phyloP scores from a whole-genome alignment of 1,140 invertebrate species.

The Cydia amplana region DNA sequence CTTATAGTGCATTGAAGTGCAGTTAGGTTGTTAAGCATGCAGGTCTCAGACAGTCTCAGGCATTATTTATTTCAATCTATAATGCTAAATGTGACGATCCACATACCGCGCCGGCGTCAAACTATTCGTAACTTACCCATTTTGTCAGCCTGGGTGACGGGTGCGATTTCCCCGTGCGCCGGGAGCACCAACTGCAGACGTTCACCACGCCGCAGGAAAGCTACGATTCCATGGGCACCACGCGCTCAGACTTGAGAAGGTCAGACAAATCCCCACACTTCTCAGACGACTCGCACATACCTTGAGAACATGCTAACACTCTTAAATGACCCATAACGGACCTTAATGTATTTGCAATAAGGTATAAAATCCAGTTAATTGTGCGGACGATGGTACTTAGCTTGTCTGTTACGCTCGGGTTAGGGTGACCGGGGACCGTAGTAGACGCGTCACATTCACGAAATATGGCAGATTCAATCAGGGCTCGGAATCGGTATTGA shows the following conservation, averaged over 20 bases:
- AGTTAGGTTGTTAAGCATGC: too few relatives aligned
- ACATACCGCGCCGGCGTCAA: background rate
- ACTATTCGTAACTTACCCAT: constrained; percentile 33
- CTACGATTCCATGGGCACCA: constrained; percentile 95
- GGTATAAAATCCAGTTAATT: too few relatives aligned
- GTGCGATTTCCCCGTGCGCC: constrained; percentile 89
- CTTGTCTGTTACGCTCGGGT: background rate
- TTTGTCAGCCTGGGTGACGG: constrained; percentile 91
- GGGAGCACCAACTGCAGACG: constrained; percentile 83
- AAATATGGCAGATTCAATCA: background rate
- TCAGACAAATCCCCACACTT: constrained; percentile 80
- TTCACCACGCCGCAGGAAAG: constrained; percentile 79
- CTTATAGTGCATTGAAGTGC: too few relatives aligned
- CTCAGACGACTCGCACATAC: constrained; percentile 57
- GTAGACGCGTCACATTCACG: background rate
- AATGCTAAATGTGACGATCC: too few relatives aligned
- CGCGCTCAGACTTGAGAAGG: constrained; percentile 83
- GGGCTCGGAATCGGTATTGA: too few relatives aligned
- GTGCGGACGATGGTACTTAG: background rate
- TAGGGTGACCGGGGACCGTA: too few relatives aligned
- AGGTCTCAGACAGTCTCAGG: too few relatives aligned
- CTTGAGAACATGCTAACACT: constrained; percentile 51
- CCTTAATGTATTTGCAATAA: too few relatives aligned
- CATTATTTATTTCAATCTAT: too few relatives aligned
- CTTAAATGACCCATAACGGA: background rate